Conservation (phyloP, 2,797 vertebrate genomes). For the Acanthis flammea region DNA sequence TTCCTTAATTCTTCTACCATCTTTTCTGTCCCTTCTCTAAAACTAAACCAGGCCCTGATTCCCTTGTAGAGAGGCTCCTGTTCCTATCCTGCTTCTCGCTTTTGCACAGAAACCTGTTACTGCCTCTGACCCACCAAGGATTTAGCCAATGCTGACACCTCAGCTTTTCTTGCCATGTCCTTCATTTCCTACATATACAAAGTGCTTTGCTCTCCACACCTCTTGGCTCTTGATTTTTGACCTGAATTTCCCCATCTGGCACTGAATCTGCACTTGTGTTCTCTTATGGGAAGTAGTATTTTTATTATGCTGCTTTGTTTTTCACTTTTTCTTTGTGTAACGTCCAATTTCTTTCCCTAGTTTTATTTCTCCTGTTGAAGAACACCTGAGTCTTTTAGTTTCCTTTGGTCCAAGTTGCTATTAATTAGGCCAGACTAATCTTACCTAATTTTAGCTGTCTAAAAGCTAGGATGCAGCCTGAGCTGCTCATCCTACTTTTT, state of each 20-base stretch:
- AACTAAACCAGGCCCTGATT: background rate
- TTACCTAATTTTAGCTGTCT: background rate
- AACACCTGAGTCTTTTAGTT: background rate
- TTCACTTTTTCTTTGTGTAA: rapidly evolving
- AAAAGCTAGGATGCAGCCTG: background rate
- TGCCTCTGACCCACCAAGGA: background rate
- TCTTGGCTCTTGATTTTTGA: background rate
- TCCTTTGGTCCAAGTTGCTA: background rate
- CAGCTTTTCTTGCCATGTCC: background rate
- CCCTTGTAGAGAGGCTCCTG: background rate
- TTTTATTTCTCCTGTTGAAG: background rate
- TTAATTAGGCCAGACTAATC: background rate
- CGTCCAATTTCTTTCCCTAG: background rate
- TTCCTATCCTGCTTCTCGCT: background rate
- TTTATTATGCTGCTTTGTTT: background rate
- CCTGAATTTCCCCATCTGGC: background rate
- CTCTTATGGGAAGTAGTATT: background rate
- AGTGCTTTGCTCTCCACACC: background rate
- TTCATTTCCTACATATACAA: background rate
- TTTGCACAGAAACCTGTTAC: background rate
- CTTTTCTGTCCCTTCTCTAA: background rate
- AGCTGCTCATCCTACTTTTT: background rate
- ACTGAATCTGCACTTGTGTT: background rate
- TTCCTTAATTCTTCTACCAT: background rate
- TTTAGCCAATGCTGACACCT: background rate